phyloP scores from a whole-genome alignment of 2,113 vertebrate species.

The Oreocharis arfaki region DNA sequence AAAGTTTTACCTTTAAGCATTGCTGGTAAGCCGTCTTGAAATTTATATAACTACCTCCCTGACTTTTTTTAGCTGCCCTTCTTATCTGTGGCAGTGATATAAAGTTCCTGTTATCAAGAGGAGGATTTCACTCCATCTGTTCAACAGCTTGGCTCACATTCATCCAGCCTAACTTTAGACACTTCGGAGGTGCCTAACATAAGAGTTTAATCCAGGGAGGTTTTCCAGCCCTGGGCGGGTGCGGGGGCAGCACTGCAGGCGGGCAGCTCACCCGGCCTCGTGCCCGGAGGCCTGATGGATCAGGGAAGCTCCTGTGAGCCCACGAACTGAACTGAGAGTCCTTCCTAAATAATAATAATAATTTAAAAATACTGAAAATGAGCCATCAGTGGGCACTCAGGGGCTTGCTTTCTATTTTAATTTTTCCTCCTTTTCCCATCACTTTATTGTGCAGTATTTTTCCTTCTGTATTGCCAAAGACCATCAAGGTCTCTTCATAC shows the following conservation, averaged over 20 bases:
- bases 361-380: not conserved
- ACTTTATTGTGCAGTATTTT: not conserved
- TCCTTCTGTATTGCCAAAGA: not conserved
- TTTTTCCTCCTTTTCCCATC: not conserved
- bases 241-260: not conserved
- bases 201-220: conserved; percentile 20
- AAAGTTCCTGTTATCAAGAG: conserved; percentile 62
- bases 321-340: too few relatives aligned
- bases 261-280: not conserved
- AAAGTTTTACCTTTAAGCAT: conserved; percentile 32
- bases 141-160: conserved; percentile 55
- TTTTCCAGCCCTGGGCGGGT: not conserved
- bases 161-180: conserved; percentile 66
- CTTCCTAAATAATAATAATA: not conserved
- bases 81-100: conserved; percentile 50
- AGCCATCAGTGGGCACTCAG: not conserved
- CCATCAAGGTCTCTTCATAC: not conserved
- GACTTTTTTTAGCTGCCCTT: conserved; percentile 65
- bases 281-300: not conserved
- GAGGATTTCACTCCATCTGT: conserved; percentile 66
- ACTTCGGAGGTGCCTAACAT: not conserved
- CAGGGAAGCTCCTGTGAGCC: not conserved
- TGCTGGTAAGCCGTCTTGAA: conserved; percentile 11
- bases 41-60: conserved; percentile 41
- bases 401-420: not conserved